phyloP scores from a whole-genome alignment of 2,113 vertebrate genomes.

The Anarrhichthys ocellatus region DNA sequence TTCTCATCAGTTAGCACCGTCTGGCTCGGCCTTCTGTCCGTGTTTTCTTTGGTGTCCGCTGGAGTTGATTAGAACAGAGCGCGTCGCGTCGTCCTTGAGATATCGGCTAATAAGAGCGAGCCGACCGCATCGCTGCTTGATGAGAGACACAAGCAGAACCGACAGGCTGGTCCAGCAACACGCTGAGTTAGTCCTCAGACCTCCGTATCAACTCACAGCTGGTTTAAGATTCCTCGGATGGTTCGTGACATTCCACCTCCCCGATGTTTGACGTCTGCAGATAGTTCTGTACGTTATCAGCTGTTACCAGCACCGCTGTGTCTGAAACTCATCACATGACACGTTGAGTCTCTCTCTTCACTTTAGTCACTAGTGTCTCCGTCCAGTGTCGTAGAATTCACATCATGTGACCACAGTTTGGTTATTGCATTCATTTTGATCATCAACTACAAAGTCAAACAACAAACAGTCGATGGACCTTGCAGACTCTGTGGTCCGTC shows the following conservation, averaged over 20 bases:
- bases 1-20: conserved; percentile 66
- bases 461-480: neutral
- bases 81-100: conserved; percentile 65
- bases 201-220: neutral
- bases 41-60: conserved; percentile 72
- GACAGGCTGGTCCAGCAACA: too few relatives aligned
- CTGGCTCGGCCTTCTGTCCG: conserved; percentile 37
- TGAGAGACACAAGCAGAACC: neutral
- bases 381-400: neutral
- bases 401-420: neutral
- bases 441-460: neutral
- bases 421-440: neutral
- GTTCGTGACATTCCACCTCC: conserved; percentile 16
- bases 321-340: conserved; percentile 53
- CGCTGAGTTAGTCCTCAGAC: neutral
- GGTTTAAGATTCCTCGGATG: conserved; percentile 43
- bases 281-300: conserved; percentile 37
- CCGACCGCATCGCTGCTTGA: conserved; percentile 36
- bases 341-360: neutral
- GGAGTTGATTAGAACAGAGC: conserved; percentile 71
- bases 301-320: conserved; percentile 41
- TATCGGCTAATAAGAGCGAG: conserved; percentile 60
- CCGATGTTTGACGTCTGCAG: conserved; percentile 40
- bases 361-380: too few relatives aligned
- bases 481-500: neutral